These are phyloP conservation scores for Agonopterix subpropinquella DNA, from an alignment of 2,888 invertebrate genomes.

Conservation along the genomic window DNA sequence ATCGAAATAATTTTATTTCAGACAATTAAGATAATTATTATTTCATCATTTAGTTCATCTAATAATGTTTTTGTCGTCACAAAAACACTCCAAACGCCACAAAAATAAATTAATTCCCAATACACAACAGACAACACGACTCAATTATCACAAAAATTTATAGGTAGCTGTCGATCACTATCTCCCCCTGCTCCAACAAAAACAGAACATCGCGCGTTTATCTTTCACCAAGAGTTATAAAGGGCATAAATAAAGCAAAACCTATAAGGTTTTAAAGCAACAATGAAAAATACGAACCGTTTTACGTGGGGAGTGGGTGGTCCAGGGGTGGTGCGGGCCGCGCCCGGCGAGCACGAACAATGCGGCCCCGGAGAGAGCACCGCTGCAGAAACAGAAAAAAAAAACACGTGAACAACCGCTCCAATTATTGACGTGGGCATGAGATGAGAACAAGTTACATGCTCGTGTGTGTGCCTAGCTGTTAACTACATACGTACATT, in stretches of 20 bases:
- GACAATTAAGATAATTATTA: too few relatives aligned
- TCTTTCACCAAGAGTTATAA: constrained; percentile 65
- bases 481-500: not conserved
- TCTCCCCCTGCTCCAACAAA: constrained; percentile 12
- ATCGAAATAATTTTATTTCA: too few relatives aligned
- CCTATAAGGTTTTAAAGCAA: constrained; percentile 73
- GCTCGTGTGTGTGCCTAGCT: not conserved
- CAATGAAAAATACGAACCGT: constrained; percentile 76
- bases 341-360: constrained; percentile 53
- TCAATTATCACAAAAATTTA: too few relatives aligned
- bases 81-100: too few relatives aligned
- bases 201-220: constrained; percentile 64
- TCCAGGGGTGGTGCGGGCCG: constrained; percentile 29
- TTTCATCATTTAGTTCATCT: too few relatives aligned
- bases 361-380: constrained; percentile 58
- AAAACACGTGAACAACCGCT: constrained; percentile 65
- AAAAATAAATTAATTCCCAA: too few relatives aligned
- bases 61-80: too few relatives aligned
- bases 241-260: constrained; percentile 72
- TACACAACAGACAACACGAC: too few relatives aligned
- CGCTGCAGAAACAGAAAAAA: constrained; percentile 62
- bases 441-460: constrained; percentile 36
- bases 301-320: constrained; percentile 50
- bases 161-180: too few relatives aligned
- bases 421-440: constrained; percentile 72